Percentiles rank a stretch among this genome's conserved stretches.
These are phyloP conservation scores for Teinopalpus imperialis DNA, from an alignment of 2,888 invertebrate genomes.

Conservation along the genomic window DNA sequence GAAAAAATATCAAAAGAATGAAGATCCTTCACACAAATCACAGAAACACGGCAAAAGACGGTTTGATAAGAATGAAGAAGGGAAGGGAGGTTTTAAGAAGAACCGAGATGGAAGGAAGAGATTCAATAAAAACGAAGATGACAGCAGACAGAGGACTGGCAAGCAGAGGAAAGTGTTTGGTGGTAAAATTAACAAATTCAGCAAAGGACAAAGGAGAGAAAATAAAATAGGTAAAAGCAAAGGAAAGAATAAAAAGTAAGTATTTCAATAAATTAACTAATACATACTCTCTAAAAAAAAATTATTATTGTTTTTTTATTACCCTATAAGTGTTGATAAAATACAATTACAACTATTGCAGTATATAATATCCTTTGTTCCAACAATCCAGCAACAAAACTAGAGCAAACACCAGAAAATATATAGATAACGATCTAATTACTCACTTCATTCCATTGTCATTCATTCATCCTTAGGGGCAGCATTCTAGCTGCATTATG, in stretches of 20 bases:
- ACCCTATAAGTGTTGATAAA: too few relatives aligned
- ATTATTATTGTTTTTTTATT: too few relatives aligned
- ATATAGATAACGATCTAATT: too few relatives aligned
- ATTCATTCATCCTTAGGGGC: too few relatives aligned
- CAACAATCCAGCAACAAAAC: too few relatives aligned
- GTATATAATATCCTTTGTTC: too few relatives aligned
- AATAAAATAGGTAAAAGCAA: slow-evolving; percentile 43
- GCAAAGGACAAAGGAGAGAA: slow-evolving; percentile 46
- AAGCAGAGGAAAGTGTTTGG: slow-evolving; percentile 65
- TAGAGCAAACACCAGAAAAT: too few relatives aligned
- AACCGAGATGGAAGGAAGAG: slow-evolving; percentile 33
- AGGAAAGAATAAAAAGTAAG: slow-evolving; percentile 48
- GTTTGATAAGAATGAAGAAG: slow-evolving; percentile 40
- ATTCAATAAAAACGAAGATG: slow-evolving; percentile 38
- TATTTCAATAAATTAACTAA: too few relatives aligned
- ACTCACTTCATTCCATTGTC: too few relatives aligned
- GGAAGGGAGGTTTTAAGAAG: slow-evolving; percentile 40
- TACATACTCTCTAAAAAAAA: too few relatives aligned
- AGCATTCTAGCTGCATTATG: too few relatives aligned
- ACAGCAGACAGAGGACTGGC: slow-evolving; percentile 36
- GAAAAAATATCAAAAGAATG: slow-evolving; percentile 58
- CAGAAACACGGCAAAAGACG: slow-evolving; percentile 41
- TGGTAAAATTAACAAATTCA: slow-evolving; percentile 62
- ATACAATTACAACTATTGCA: too few relatives aligned
- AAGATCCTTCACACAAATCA: slow-evolving; percentile 30